Base-by-base conservation (phyloP, 2,888 invertebrate genomes). In the Ernsta delagoae region DNA sequence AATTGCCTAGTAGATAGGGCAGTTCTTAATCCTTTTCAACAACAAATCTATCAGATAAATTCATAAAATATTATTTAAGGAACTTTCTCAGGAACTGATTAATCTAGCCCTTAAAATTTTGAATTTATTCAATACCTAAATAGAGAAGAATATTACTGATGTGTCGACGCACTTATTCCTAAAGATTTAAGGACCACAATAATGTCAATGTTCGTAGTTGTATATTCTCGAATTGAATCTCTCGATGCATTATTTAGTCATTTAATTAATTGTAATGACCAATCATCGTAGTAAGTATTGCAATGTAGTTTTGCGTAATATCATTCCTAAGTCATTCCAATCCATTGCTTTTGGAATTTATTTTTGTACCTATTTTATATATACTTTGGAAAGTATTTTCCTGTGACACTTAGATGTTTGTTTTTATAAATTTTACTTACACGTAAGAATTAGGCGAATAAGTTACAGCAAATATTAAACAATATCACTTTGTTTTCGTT, bases 281-380 rank as follows among this genome's bases (percentile, higher is more conserved):
- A 62, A 61, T 68, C 4, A 57, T 24, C 8, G 36, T 68, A 62
- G 62, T n/a, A n/a, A 57, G 36, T 45, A 45, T 6, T 41, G 11
- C 1, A 1, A 41, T 11, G 11, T 43, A 43, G 43, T 11, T 5
- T 43, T 43, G 43, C 11, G 43, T 41, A 36, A 8, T 41, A 41
- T 62, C 83, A 88, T 87, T 89, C 85, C 85, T 73, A 64, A 77
- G 76, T 77, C 83, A 87, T 90, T 89, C 87, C 89, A 81, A 59
- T 36, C 6, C 4, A 6, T 4, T 63, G 73, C 73, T 79, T 79
- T 76, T 8, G 74, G 76, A 78, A 74, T 77, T 77, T 79, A 78
- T 82, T 78, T 81, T 81, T 79, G 66, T 81, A 75, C 67, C 59
- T 63, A 59, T 36, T 63, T 69, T 69, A 59, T 50, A 69, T 31